Conservation (phyloP, 2,888 invertebrate species). For the Cylindroiulus punctatus region DNA sequence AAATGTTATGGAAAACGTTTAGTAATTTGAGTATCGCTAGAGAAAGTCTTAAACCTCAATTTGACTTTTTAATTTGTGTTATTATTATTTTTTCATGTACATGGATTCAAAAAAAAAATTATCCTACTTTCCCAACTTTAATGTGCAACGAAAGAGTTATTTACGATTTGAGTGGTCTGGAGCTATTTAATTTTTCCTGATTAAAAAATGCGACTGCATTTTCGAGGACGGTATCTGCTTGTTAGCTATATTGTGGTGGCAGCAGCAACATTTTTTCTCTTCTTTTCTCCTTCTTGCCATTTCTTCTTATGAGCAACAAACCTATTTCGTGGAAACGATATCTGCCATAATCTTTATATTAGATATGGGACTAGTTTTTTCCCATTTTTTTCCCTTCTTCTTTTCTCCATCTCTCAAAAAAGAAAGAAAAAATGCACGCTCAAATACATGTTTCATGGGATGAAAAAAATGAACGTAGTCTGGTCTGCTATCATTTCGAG, state of each 20-base stretch:
- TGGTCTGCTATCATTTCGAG: constrained; percentile 16
- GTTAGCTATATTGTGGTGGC: constrained; percentile 22
- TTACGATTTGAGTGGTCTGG: constrained; percentile 22
- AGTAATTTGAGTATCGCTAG: not conserved
- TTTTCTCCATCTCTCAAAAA: not conserved
- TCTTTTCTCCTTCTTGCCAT: constrained; percentile 3
- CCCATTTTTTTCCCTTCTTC: not conserved
- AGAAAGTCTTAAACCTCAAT: not conserved
- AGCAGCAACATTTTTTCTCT: constrained; percentile 2
- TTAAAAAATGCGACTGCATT: constrained; percentile 39
- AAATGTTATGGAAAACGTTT: constrained; percentile 25
- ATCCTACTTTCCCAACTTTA: constrained; percentile 1
- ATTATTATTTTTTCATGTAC: not conserved
- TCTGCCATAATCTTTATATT: constrained; percentile 42
- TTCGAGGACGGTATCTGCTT: constrained; percentile 37
- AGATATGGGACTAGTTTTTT: constrained; percentile 40
- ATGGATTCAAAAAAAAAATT: not conserved
- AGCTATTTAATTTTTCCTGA: constrained; percentile 27
- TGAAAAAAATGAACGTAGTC: constrained; percentile 15
- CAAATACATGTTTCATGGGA: not conserved
- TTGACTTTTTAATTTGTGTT: not conserved
- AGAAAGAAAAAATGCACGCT: not conserved
- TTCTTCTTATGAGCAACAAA: constrained; percentile 31
- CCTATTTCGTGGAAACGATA: constrained; percentile 42
- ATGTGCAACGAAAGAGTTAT: not conserved